Conservation (phyloP, 2,888 invertebrate species). For the Drosophila koepferae region DNA sequence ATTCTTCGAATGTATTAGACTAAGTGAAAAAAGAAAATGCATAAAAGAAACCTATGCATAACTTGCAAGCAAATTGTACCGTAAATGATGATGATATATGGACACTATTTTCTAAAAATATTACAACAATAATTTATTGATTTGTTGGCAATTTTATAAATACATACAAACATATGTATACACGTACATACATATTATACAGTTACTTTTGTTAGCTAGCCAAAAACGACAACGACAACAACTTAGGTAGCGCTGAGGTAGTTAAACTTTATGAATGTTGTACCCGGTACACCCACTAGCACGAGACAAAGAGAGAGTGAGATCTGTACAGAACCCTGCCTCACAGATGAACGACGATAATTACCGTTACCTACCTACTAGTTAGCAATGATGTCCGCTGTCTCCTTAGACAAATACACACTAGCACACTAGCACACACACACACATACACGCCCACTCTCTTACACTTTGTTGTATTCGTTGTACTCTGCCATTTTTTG, state of each 20-base stretch:
- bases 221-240: constrained; percentile 74
- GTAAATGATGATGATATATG: constrained; percentile 67
- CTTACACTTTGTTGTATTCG: constrained; percentile 67
- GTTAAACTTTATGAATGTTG: constrained; percentile 78
- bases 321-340: constrained; percentile 64
- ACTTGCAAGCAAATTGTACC: constrained; percentile 32
- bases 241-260: constrained; percentile 78
- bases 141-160: constrained; percentile 76
- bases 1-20: constrained; percentile 72
- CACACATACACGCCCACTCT: constrained; percentile 23
- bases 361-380: constrained; percentile 60
- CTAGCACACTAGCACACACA: constrained; percentile 19
- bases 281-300: constrained; percentile 65
- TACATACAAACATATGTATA: constrained; percentile 54
- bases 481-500: constrained; percentile 80
- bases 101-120: constrained; percentile 78
- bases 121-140: constrained; percentile 80
- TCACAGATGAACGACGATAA: constrained; percentile 24
- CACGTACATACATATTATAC: constrained; percentile 52
- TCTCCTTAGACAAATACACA: constrained; percentile 42
- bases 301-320: constrained; percentile 12
- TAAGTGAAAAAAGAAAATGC: constrained; percentile 53
- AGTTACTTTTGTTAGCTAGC: constrained; percentile 79
- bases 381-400: constrained; percentile 66
- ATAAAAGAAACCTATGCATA: constrained; percentile 30